Base-by-base conservation (phyloP, 2,113 vertebrate species). In the Carassius carassius region DNA sequence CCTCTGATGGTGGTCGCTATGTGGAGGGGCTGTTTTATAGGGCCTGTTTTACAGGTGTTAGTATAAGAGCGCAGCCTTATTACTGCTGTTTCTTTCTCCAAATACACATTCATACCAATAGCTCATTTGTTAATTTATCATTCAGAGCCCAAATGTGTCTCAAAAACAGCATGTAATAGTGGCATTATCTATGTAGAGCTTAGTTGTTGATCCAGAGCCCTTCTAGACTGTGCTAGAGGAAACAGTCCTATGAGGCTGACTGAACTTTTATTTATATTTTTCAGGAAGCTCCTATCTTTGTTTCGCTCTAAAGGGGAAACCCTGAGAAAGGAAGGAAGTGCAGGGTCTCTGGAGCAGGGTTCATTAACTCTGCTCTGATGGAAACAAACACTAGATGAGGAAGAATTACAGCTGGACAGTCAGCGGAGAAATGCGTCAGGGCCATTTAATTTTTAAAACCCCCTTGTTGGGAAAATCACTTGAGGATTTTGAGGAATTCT, bases 181-280 rank as follows among this genome's bases (percentile, higher is more conserved):
- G 32, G 21, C 29, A 25, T 74, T 41, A 23, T 49, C 9, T 23
- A 25, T 51, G 29, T 14, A 29, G 19, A 37, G n/a, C 35, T 44
- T 44, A 35, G 44, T 79, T 79, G 58, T 60, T 72, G 12, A 77
- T 62, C 21, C 12, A 29, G 44, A 75, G 58, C 16, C 29, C 62
- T 76, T 84, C 58, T 78, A 41, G 67, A 69, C 73, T 62, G 14
- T 21, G 65, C 44, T 37, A 54, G 12, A 73, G 81, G 86, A 79
- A 79, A 21, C 67, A 19, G 62, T 29, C 56, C 63, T 60, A 51
- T 51, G 49, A 73, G 47, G 41, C 56, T 80, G 76, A 86, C 67
- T 73, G 54, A n/a, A 29, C 25, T n/a, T 62, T 83, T 86, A 79
- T 86, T 86, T 86, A 84, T 83, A 75, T 79, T 35, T 62, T 86